Evolutionary conservation across 2,113 vertebrate genomes (phyloP).

Genomic region (Nesoenas mayeri): DNA sequence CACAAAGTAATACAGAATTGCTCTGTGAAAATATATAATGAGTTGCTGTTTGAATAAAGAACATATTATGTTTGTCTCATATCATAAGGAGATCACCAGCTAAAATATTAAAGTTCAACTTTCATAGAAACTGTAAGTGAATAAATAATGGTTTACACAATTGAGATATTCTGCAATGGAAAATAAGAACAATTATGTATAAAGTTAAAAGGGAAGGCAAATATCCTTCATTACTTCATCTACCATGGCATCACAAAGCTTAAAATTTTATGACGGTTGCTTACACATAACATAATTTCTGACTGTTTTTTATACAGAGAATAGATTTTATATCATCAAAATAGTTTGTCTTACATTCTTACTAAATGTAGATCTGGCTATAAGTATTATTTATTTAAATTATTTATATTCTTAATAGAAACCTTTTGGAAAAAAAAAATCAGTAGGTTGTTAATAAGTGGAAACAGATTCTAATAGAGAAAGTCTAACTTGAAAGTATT

Average conservation of each 20-base stretch:
- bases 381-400: background rate
- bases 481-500: background rate
- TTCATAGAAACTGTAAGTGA: background rate
- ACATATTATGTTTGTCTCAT: slow-evolving; percentile 39
- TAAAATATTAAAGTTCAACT: slow-evolving; percentile 1
- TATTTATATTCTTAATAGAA: background rate
- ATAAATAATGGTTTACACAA: background rate
- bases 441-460: background rate
- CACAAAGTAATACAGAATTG: background rate
- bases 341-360: background rate
- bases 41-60: slow-evolving; percentile 45
- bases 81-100: slow-evolving; percentile 46
- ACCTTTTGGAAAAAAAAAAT: background rate
- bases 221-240: background rate
- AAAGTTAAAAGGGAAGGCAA: background rate
- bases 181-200: background rate
- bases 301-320: background rate
- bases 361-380: background rate
- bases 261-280: background rate
- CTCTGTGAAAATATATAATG: slow-evolving; percentile 40
- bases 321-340: background rate
- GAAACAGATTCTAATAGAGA: background rate
- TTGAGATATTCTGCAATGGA: background rate
- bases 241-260: background rate
- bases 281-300: background rate